A percentile compares a stretch with the other conserved stretches of the same genome.
Evolutionary conservation across 2,888 invertebrate species (phyloP).

Genomic region (Silvanus unidentatus): DNA sequence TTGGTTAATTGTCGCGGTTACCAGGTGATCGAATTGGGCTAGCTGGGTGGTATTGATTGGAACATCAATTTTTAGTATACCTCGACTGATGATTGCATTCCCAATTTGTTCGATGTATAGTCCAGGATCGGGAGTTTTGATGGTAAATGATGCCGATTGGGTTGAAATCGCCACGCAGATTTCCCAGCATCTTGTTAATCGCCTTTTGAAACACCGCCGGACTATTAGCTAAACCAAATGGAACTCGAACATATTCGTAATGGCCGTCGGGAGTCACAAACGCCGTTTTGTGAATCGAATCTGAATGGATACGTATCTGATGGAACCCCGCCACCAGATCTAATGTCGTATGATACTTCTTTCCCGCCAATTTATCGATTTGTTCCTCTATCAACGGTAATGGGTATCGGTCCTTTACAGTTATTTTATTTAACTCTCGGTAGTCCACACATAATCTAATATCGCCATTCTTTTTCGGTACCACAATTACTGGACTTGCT

Average conservation of each 20-base stretch:
- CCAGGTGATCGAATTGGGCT: no score
- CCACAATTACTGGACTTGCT: conserved; percentile 16
- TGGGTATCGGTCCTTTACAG: conserved; percentile 13
- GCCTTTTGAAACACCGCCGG: conserved; percentile 30
- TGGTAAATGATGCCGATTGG: no score
- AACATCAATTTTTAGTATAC: no score
- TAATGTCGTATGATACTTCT: conserved; percentile 22
- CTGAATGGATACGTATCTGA: conserved; percentile 28
- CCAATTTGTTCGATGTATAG: no score
- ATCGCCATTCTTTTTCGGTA: conserved; percentile 15
- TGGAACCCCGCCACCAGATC: conserved; percentile 29
- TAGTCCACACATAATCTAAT: conserved; percentile 18
- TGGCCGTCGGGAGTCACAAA: conserved; percentile 32
- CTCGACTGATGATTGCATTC: no score
- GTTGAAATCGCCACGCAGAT: conserved; percentile 13
- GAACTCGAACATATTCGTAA: conserved; percentile 28
- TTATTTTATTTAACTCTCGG: conserved; percentile 12
- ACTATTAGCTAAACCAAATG: conserved; percentile 34
- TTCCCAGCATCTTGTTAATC: conserved; percentile 23
- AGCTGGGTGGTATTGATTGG: no score
- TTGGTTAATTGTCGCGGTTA: no score
- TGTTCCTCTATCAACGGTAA: conserved; percentile 17
- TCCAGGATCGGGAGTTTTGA: no score
- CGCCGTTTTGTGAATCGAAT: conserved; percentile 30
- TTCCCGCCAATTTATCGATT: conserved; percentile 17